A percentile compares a stretch with the other conserved stretches of the same genome.
Conservation (phyloP, 2,888 invertebrate genomes). For the Phasia obesa region DNA sequence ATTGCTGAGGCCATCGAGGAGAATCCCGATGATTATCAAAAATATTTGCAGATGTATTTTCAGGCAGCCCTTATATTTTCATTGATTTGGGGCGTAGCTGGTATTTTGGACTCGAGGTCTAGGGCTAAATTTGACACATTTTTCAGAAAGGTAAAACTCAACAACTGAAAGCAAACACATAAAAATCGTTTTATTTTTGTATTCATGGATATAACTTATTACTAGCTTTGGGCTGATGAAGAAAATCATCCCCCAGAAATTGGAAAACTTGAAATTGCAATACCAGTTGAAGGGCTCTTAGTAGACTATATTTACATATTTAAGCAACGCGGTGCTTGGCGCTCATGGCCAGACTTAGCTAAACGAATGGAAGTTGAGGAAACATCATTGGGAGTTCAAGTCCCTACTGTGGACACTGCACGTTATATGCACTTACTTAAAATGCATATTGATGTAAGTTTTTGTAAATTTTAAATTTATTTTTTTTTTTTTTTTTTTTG, state of each 20-base stretch:
- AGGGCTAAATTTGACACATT: slow-evolving; percentile 87
- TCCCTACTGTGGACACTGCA: slow-evolving; percentile 94
- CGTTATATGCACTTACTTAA: slow-evolving; percentile 90
- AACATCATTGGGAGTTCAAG: slow-evolving; percentile 83
- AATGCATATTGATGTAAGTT: slow-evolving; percentile 86
- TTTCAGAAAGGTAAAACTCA: slow-evolving; percentile 82
- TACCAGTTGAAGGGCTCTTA: slow-evolving; percentile 90
- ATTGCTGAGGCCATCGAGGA: slow-evolving; percentile 88
- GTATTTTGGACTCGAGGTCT: slow-evolving; percentile 89
- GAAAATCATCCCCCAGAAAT: slow-evolving; percentile 84
- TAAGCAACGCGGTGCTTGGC: slow-evolving; percentile 93
- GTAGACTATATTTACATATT: slow-evolving; percentile 92
- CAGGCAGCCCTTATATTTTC: slow-evolving; percentile 90
- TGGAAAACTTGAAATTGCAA: slow-evolving; percentile 88
- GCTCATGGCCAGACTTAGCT: slow-evolving; percentile 91
- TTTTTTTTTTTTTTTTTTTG: neutral
- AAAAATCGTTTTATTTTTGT: neutral
- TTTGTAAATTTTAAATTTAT: no score
- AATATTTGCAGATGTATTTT: slow-evolving; percentile 88
- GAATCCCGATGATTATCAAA: slow-evolving; percentile 87
- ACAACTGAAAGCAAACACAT: neutral
- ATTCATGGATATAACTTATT: neutral
- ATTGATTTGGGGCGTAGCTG: slow-evolving; percentile 93
- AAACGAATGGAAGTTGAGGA: slow-evolving; percentile 84
- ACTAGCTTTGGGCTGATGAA: slow-evolving; percentile 66